These are phyloP conservation scores for Pelagia noctiluca DNA, from an alignment of 30 jellyfish, hydroid and myxozoan genomes.

Conservation along the genomic window DNA sequence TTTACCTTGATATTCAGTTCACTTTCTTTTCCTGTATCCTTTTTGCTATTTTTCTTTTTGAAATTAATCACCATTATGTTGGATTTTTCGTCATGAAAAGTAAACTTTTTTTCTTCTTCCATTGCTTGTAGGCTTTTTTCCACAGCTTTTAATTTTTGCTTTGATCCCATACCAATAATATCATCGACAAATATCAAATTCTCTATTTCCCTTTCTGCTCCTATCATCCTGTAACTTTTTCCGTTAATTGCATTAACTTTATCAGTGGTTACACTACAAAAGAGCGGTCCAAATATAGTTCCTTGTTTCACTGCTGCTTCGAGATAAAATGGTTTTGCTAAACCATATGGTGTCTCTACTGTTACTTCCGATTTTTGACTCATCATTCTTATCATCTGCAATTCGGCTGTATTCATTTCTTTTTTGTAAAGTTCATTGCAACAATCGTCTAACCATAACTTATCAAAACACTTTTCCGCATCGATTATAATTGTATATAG, in stretches of 20 bases:
- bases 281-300: constrained; percentile 14
- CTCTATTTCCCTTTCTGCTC: constrained; percentile 32
- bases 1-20: too few relatives aligned
- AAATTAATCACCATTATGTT: constrained; percentile 17
- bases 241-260: not conserved
- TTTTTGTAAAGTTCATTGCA: constrained; percentile 31
- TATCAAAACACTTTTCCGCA: constrained; percentile 8
- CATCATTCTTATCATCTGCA: constrained; percentile 25
- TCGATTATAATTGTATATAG: constrained; percentile 1
- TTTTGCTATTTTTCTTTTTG: constrained; percentile 8
- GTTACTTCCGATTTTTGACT: constrained; percentile 28
- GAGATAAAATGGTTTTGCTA: constrained; percentile 22
- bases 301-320: constrained; percentile 47
- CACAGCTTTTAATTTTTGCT: constrained; percentile 15
- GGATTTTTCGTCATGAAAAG: constrained; percentile 9
- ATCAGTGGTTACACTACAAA: not conserved
- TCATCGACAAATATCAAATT: constrained; percentile 17
- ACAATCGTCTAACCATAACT: constrained; percentile 10
- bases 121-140: constrained; percentile 23
- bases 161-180: constrained; percentile 25
- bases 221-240: constrained; percentile 2
- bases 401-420: constrained; percentile 34
- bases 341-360: constrained; percentile 38
- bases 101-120: constrained; percentile 26
- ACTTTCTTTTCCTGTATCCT: not conserved